Conservation (phyloP, 1,140 invertebrate species). For the Apolygus lucorum region DNA sequence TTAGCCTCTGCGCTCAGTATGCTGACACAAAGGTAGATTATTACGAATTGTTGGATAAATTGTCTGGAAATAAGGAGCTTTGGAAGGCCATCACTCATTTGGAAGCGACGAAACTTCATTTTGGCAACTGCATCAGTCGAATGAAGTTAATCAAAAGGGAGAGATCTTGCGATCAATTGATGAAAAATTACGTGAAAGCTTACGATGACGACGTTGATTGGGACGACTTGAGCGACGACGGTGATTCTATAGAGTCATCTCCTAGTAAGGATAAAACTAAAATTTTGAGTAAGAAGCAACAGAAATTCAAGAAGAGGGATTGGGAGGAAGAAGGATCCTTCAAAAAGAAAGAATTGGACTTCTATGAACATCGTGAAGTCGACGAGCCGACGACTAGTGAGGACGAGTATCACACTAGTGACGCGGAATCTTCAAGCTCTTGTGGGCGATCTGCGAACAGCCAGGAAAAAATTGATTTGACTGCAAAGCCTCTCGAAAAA, state of each 20-base stretch:
- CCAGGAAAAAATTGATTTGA: too few relatives aligned
- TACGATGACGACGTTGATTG: background rate
- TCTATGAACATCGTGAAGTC: background rate
- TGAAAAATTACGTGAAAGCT: background rate
- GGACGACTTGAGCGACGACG: background rate
- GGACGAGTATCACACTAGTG: background rate
- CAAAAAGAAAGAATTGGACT: background rate
- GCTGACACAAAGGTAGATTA: background rate
- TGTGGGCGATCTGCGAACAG: background rate
- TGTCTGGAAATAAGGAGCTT: background rate
- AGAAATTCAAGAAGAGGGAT: background rate
- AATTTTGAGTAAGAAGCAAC: background rate
- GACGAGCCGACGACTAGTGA: background rate
- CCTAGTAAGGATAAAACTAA: background rate
- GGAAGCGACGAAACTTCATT: background rate
- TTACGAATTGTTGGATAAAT: background rate
- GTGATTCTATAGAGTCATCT: background rate
- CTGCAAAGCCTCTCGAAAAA: too few relatives aligned
- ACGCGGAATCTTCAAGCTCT: background rate
- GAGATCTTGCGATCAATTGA: background rate
- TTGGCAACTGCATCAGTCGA: background rate
- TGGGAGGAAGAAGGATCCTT: background rate
- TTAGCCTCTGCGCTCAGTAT: background rate
- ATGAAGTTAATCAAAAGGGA: background rate
- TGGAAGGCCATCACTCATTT: constrained; percentile 7